Evolutionary conservation across 2,797 vertebrate genomes (phyloP).

Genomic region (Moxostoma hubbsi): DNA sequence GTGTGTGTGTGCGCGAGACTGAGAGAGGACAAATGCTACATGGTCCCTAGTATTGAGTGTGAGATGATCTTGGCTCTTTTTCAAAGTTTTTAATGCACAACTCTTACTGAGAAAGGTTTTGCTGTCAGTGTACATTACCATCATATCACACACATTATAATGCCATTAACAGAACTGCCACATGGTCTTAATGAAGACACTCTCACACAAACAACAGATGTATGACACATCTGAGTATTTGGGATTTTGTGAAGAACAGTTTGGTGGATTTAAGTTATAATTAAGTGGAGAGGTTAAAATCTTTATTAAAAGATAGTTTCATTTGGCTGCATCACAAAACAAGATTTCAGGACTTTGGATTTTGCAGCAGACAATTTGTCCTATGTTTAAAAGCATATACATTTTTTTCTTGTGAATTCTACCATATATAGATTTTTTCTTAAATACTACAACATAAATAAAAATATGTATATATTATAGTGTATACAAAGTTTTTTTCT

Average conservation of each 20-base stretch:
- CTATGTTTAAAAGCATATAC: too few species aligned
- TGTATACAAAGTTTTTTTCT: too few species aligned
- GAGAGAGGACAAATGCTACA: too few species aligned
- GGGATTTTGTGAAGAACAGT: constrained; percentile 44
- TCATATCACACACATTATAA: constrained; percentile 21
- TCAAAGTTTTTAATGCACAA: constrained; percentile 28
- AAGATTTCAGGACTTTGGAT: too few species aligned
- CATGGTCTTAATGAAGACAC: constrained; percentile 26
- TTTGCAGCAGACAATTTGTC: too few species aligned
- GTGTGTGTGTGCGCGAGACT: background rate
- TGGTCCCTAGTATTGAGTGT: background rate
- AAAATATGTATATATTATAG: too few species aligned
- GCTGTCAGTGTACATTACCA: too few species aligned
- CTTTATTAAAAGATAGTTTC: constrained; percentile 28
- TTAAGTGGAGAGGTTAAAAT: constrained; percentile 32
- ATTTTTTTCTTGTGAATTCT: too few species aligned
- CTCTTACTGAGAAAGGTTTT: background rate
- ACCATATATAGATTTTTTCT: too few species aligned
- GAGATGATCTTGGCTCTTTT: constrained; percentile 27
- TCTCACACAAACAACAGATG: constrained; percentile 29
- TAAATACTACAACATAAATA: too few species aligned
- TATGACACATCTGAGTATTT: constrained; percentile 33
- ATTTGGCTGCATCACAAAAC: background rate
- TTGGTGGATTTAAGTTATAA: constrained; percentile 52
- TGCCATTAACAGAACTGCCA: constrained; percentile 22